phyloP scores from a whole-genome alignment of 2,888 invertebrate genomes.

The Meteorus cinctellus region DNA sequence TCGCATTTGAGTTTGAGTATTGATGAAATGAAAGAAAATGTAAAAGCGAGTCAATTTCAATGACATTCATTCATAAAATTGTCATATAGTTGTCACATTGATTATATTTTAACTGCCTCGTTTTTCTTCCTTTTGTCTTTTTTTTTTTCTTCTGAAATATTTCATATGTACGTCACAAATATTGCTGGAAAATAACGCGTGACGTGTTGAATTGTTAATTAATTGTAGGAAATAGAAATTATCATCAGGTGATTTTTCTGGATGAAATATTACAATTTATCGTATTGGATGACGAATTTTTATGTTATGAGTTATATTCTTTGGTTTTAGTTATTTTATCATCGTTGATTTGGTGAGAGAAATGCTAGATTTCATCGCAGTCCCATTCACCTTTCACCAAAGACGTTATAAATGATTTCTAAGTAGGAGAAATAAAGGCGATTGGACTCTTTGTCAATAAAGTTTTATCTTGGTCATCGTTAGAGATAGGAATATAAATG shows the following conservation, averaged over 20 bases:
- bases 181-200: background rate
- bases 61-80: background rate
- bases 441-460: too few relatives aligned
- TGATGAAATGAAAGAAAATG: background rate
- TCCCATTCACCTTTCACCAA: too few relatives aligned
- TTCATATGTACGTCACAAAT: background rate
- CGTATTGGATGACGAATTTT: too few relatives aligned
- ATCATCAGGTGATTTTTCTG: background rate
- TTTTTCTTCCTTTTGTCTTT: background rate
- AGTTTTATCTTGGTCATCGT: too few relatives aligned
- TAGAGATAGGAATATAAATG: too few relatives aligned
- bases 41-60: background rate
- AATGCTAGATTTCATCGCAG: too few relatives aligned
- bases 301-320: too few relatives aligned
- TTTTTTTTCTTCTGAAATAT: constrained; percentile 9
- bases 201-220: background rate
- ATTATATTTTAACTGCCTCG: background rate
- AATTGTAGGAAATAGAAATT: background rate
- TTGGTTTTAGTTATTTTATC: too few relatives aligned
- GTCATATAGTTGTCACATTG: background rate
- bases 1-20: background rate
- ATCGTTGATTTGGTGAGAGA: too few relatives aligned
- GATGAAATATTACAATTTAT: too few relatives aligned
- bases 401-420: too few relatives aligned
- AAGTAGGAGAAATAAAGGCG: too few relatives aligned